Evolutionary conservation across 1,140 invertebrate species (phyloP).

Genomic region (Plodia interpunctella): DNA sequence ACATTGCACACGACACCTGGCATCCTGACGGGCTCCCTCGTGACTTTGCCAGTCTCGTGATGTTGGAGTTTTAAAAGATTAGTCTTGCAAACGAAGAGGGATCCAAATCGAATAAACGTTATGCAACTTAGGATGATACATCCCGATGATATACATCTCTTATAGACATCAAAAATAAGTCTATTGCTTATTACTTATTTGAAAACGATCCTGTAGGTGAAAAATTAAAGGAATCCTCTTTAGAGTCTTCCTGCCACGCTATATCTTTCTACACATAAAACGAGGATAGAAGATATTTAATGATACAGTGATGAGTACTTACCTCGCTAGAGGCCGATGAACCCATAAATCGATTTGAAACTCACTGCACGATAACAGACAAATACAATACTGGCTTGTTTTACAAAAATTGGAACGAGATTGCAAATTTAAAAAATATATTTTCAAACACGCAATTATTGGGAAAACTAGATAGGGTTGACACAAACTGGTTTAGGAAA

Average conservation of each 20-base stretch:
- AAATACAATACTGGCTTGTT: not conserved
- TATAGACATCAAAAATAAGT: too few relatives aligned
- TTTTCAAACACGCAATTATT: not conserved
- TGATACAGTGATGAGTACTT: conserved; percentile 11
- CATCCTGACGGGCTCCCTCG: not conserved
- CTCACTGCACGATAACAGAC: not conserved
- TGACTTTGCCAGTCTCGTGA: conserved; percentile 1
- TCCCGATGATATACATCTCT: too few relatives aligned
- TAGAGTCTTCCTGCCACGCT: too few relatives aligned
- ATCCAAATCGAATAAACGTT: too few relatives aligned
- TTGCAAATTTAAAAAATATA: not conserved
- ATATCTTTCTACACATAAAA: too few relatives aligned
- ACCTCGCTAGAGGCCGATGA: conserved; percentile 38
- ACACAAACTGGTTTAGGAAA: not conserved
- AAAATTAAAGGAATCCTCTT: too few relatives aligned
- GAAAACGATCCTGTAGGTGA: too few relatives aligned
- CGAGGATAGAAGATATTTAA: too few relatives aligned
- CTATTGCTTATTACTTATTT: too few relatives aligned
- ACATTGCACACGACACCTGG: not conserved
- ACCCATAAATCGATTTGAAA: conserved; percentile 31
- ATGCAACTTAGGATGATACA: too few relatives aligned
- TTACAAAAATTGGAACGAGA: not conserved
- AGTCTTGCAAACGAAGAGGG: too few relatives aligned
- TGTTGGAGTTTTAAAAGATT: not conserved
- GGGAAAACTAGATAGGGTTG: not conserved